Base-by-base conservation (phyloP, 2,797 vertebrate species). In the Amblyopsis hoosieri region DNA sequence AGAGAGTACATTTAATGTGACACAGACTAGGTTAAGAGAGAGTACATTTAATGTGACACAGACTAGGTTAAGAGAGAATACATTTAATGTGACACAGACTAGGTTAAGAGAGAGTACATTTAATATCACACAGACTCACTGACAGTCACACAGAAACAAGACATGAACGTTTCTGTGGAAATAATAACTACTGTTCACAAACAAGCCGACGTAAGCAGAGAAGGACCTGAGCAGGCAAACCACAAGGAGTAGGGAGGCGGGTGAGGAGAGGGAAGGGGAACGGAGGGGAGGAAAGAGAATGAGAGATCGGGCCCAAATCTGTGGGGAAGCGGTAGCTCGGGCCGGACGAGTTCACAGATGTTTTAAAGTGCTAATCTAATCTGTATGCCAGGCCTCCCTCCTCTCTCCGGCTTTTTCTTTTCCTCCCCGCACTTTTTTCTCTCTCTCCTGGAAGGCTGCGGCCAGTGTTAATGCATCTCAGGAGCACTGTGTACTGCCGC, bases 311-410 rank as follows among this genome's bases (percentile, higher is more conserved):
- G 75, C 74, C 79, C 83, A 82, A 84, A 90, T 90, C 86, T 90
- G 82, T 85, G 72, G 82, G 88, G 87, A 90, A 91, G 82, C 75
- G 17, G 87, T 87, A 86, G 84, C 80, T 84, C 66, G 79, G 88
- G 85, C 87, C 80, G 82, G 91, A 92, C 83, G 71, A 90, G 79
- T 87, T 87, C 85, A 87, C 93, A 94, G 92, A 93, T 94, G 93
- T 94, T 94, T 92, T 90, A 90, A 92, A 92, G 91, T 84, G 90
- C 90, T 91, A 93, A 93, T 93, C 92, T 93, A 89, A 94, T 93
- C 89, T 92, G 85, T 91, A 91, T 89, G 91, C 91, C 93, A 93
- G 92, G 90, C 90, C 80, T 91, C 80, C 78, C 72, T 79, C 75
- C 78, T 79, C 76, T 50, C 64, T 37, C 33, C 33, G 33, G 7